Evolutionary conservation across 1,140 invertebrate species (phyloP).

Genomic region (Polyergus mexicanus): DNA sequence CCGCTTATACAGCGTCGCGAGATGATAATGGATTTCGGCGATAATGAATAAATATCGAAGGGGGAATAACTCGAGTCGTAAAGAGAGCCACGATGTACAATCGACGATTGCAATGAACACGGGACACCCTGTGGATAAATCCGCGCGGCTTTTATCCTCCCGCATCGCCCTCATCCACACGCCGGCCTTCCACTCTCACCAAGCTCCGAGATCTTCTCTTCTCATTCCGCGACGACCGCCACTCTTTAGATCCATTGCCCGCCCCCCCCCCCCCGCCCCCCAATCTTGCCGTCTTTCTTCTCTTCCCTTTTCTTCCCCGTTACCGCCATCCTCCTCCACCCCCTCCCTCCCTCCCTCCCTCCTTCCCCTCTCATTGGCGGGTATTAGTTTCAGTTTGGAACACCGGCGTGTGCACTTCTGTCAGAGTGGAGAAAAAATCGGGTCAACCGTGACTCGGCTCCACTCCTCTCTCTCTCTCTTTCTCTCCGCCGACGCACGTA

Average conservation of each 20-base stretch:
- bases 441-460: slow-evolving; percentile 66
- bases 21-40: neutral
- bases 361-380: slow-evolving; percentile 38
- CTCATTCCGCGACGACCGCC: slow-evolving; percentile 48
- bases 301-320: neutral
- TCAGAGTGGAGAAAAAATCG: slow-evolving; percentile 61
- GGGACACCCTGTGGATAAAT: slow-evolving; percentile 38
- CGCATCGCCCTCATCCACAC: slow-evolving; percentile 6
- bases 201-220: slow-evolving; percentile 55
- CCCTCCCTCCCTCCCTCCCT: slow-evolving; percentile 6
- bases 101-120: slow-evolving; percentile 28
- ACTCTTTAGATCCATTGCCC: slow-evolving; percentile 66
- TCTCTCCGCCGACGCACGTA: slow-evolving; percentile 19
- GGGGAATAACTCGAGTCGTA: neutral
- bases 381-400: slow-evolving; percentile 72
- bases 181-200: slow-evolving; percentile 5
- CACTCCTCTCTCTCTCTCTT: neutral
- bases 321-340: slow-evolving; percentile 5
- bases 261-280: no score
- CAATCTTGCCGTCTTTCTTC: neutral
- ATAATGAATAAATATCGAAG: neutral
- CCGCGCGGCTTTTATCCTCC: slow-evolving; percentile 12
- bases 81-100: neutral
- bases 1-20: neutral
- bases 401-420: slow-evolving; percentile 48